These are phyloP conservation scores for Siderastrea radians DNA, from an alignment of 92 coral and sea anemone genomes.

Conservation along the genomic window DNA sequence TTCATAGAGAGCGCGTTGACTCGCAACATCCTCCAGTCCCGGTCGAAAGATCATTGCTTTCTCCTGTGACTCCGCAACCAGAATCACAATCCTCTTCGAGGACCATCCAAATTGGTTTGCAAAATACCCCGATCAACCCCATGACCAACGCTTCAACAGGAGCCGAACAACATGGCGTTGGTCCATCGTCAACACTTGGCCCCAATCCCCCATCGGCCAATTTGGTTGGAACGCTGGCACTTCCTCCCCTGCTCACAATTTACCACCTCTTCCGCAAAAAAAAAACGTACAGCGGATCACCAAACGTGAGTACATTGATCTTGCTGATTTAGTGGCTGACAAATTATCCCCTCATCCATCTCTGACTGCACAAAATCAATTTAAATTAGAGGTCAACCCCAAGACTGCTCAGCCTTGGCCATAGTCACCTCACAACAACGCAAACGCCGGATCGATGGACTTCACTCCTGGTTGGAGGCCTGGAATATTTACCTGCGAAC, in stretches of 20 bases:
- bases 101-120: no score
- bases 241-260: neutral
- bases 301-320: neutral
- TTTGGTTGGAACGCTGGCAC: neutral
- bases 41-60: neutral
- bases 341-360: conserved; percentile 11
- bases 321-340: neutral
- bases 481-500: neutral
- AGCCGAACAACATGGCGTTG: no score
- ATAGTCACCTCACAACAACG: neutral
- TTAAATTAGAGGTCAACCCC: neutral
- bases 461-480: conserved; percentile 2
- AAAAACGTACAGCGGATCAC: neutral
- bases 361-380: neutral
- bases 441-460: neutral
- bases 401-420: neutral
- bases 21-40: neutral
- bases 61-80: neutral
- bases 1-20: neutral
- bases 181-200: neutral
- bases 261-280: neutral
- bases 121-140: neutral
- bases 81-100: neutral
- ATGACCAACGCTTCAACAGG: neutral
- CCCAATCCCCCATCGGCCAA: conserved; percentile 3